Evolutionary conservation across 2,888 invertebrate genomes (phyloP), one percentile per base, ranked within the genome.

Genomic region (Ochropleura plecta): DNA sequence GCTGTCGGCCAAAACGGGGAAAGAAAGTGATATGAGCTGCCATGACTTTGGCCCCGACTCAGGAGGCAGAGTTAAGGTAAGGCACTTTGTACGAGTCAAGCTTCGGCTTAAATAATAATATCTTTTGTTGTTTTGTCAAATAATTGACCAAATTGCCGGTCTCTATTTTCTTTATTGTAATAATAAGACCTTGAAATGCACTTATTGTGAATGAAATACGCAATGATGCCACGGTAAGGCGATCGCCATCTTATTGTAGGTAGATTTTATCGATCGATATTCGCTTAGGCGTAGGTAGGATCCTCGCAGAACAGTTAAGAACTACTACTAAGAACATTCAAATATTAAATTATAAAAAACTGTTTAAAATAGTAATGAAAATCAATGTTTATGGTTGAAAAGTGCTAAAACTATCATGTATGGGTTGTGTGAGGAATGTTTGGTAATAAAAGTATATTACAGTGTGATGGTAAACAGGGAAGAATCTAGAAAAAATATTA

Each of bases 1-100:
- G 70, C 88, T 91, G 90, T 82, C 86, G 88, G 88, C 87, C 78
- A 90, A 90, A 89, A 84, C 88, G 40, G 76, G 76, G 40, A 76
- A 76, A 72, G 76, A 71, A 85, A 91, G 74, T 62, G 97, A 91
- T 83, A 96, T 97, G 97, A 97, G 97, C 93, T 95, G 97, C 87
- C 97, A 97, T 51, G 99, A 99, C 93, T 98, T 98, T 91, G 98
- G 98, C 0, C 98, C 98, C 0, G 98, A 99, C 94, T 98, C 98
- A 1, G 98, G 98, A 3, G 98, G 98, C 0, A 97, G 99, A 94
- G 97, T 98, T 9, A 99, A 99, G 97, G 98, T 98, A 90, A 48
- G 69, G 55, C 0, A 59, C 48, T n/a, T 44, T n/a, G 5, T 30
- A n/a, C 18, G 5, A 40, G 8, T 18, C 5, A 12, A 46, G 10